Percentiles rank a stretch among this genome's conserved stretches.
Conservation (phyloP, 2,888 invertebrate species). For the Pemphredon lugubris region DNA sequence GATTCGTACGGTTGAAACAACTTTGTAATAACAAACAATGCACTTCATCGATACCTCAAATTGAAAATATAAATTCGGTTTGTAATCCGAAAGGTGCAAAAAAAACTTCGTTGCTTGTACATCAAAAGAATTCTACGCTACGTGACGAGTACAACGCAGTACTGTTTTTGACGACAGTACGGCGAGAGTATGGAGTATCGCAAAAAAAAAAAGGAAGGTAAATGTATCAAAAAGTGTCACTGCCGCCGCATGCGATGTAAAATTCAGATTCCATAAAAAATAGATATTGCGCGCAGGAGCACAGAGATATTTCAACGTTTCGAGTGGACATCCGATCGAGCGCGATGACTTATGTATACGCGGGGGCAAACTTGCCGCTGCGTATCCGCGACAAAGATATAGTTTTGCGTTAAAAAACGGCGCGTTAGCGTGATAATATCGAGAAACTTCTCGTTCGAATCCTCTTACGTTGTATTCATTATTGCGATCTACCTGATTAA, state of each 20-base stretch:
- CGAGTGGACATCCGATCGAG: slow-evolving; percentile 15
- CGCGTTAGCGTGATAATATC: neutral
- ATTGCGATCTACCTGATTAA: slow-evolving; percentile 48
- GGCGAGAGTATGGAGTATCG: neutral
- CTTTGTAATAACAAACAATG: too few species aligned
- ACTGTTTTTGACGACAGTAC: slow-evolving; percentile 32
- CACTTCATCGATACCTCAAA: too few species aligned
- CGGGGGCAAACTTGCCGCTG: neutral
- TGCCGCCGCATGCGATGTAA: slow-evolving; percentile 5
- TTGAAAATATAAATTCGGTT: too few species aligned
- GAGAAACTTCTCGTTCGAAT: neutral
- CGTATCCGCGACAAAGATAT: too few species aligned
- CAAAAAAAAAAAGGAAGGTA: neutral
- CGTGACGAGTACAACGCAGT: too few species aligned
- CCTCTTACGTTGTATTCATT: slow-evolving; percentile 2
- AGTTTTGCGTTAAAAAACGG: too few species aligned
- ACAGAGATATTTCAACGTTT: slow-evolving; percentile 5
- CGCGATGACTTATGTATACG: slow-evolving; percentile 13
- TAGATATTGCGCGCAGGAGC: neutral
- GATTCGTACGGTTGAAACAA: too few species aligned
- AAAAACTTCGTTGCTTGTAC: neutral
- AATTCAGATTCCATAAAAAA: slow-evolving; percentile 22
- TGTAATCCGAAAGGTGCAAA: neutral
- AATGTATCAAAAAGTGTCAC: slow-evolving; percentile 36
- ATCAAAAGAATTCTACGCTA: too few species aligned